These are phyloP conservation scores for Megalurothrips usitatus DNA, from an alignment of 2,888 invertebrate species.

Conservation along the genomic window DNA sequence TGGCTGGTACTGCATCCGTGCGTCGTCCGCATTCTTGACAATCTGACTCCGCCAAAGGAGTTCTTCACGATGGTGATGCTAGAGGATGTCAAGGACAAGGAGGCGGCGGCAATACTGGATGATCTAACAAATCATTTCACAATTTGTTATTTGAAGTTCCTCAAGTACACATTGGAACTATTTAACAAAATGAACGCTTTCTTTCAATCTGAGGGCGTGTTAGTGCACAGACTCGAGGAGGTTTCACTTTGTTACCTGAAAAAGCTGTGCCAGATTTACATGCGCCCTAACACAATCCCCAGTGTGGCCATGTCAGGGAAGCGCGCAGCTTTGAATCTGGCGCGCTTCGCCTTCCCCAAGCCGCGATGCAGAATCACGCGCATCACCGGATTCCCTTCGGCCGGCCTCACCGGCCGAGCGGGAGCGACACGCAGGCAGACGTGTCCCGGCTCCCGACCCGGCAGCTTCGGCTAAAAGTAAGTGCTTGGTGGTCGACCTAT, in stretches of 20 bases:
- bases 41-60: background rate
- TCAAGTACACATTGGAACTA: conserved; percentile 33
- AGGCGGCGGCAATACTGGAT: background rate
- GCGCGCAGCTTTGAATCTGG: too few relatives aligned
- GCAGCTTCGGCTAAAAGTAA: too few relatives aligned
- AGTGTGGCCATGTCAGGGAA: too few relatives aligned
- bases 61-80: conserved; percentile 5
- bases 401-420: too few relatives aligned
- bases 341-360: too few relatives aligned
- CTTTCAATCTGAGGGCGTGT: conserved; percentile 35
- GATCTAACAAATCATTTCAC: conserved; percentile 24
- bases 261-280: conserved; percentile 33
- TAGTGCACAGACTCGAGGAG: conserved; percentile 33
- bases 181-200: conserved; percentile 36
- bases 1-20: conserved; percentile 36
- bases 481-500: too few relatives aligned
- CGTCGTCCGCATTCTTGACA: too few relatives aligned
- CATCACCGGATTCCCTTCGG: too few relatives aligned
- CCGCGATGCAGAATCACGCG: too few relatives aligned
- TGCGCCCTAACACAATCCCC: conserved; percentile 32
- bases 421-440: too few relatives aligned
- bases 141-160: conserved; percentile 35
- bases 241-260: conserved; percentile 31
- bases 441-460: too few relatives aligned
- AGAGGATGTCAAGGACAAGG: conserved; percentile 20